Base-by-base conservation (phyloP, 2,888 invertebrate species). In the Troides oblongomaculatus region DNA sequence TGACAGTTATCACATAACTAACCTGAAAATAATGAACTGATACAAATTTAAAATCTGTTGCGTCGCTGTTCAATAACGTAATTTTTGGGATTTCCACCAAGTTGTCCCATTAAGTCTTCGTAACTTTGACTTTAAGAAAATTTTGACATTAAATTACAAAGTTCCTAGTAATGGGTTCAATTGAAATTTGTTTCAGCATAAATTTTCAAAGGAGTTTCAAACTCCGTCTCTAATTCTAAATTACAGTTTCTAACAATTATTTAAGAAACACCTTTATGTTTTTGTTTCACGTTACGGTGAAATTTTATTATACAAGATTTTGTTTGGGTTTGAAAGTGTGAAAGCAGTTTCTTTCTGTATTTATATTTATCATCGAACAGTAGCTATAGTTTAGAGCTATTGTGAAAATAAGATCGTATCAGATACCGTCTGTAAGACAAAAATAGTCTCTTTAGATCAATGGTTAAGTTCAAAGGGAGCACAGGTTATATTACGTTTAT, bases 161-260 rank as follows among this genome's bases (percentile, higher is more conserved):
- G 81, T 84, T 84, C 72, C 74, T 70, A 79, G 81, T 78, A 83
- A 81, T 79, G 81, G 79, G 75, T 83, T 80, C 79, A 82, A 84
- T 84, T 82, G 81, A 82, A 86, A 83, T 82, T 85, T 83, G 83
- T 82, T 85, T 81, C 75, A 81, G 79, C 81, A 79, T 83, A 79
- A 84, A 85, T 82, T 84, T 83, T 75, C 78, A 81, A 72, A 61
- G 57, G 69, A 74, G 72, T 74, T 72, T 65, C 58, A 62, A 72
- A 76, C 69, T 75, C 73, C 66, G 73, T 71, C 69, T 67, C 62
- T 69, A 62, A 63, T 59, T 70, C 56, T 72, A 76, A 76, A 74
- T 74, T 75, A 75, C 72, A 74, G 72, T 62, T 69, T 64, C 46
- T 39, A 62, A 56, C 65, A 62, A 69, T 62, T 58, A 62, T 43